Base-by-base conservation (phyloP, 2,888 invertebrate species). In the Gnatocerus cornutus region DNA sequence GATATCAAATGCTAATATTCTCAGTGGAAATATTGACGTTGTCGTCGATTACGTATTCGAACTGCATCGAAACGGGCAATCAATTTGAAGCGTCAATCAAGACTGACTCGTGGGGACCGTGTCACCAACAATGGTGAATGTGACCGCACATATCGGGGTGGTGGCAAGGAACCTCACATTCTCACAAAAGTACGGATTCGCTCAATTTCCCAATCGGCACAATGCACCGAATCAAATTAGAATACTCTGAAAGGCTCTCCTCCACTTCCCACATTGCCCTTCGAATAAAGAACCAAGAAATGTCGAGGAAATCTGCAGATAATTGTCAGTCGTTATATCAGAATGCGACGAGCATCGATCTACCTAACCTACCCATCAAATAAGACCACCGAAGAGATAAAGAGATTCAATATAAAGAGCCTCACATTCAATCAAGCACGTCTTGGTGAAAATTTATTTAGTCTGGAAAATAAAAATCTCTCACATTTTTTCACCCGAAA, bases 1-100 rank as follows among this genome's bases (percentile, higher is more conserved):
- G 79, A 79, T 80, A 81, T 81, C 77, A 78, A 76, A 81, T 79
- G 79, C 76, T 80, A 80, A 81, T 80, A 80, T 79, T 77, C 78
- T 75, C 78, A 73, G 73, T 77, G 79, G 77, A 78, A 79, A 78
- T 78, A 76, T 76, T 75, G 76, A 74, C 74, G 69, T 67, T 71
- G 68, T 50, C 65, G 66, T 48, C 72, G 73, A 78, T 80, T 80
- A 78, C 73, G 77, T 76, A 80, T 80, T 80, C 79, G 69, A 67
- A 71, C 68, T 74, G 76, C 78, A 78, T 78, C 74, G 74, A 74
- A 75, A 72, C 75, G 72, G 74, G 74, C 77, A 77, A 76, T 76
- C 76, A 76, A 78, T 78, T 78, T 77, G 69, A 58, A 68, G 74
- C 74, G 77, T 77, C 78, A 77, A 78, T 78, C 77, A 77, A 74